phyloP scores from a whole-genome alignment of 2,888 invertebrate genomes.

The Clistopyga incitator region DNA sequence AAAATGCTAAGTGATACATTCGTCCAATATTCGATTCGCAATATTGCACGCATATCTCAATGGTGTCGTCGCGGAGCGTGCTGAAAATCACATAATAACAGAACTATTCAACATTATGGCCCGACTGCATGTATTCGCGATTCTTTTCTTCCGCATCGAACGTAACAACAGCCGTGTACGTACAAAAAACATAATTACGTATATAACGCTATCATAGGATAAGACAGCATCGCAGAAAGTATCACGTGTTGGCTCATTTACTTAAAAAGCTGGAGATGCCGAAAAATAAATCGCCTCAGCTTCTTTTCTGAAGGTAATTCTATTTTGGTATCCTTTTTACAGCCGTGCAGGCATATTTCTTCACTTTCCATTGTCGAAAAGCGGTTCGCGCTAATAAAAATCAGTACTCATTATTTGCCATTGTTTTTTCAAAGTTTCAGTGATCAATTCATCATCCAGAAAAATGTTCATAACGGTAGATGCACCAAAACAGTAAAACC shows the following conservation, averaged over 20 bases:
- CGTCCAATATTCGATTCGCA: constrained; percentile 34
- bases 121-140: constrained; percentile 48
- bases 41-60: constrained; percentile 53
- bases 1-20: constrained; percentile 71
- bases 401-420: too few species aligned
- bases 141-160: constrained; percentile 18
- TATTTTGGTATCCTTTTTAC: neutral
- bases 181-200: constrained; percentile 44
- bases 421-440: too few species aligned
- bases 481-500: too few species aligned
- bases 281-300: neutral
- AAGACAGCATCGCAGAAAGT: constrained; percentile 1
- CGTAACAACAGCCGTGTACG: constrained; percentile 37
- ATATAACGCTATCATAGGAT: constrained; percentile 24
- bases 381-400: too few species aligned
- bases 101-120: constrained; percentile 41
- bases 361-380: neutral
- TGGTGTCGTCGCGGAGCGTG: constrained; percentile 42
- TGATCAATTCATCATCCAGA: too few species aligned
- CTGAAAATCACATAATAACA: constrained; percentile 54
- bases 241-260: constrained; percentile 23
- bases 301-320: neutral
- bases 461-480: too few species aligned
- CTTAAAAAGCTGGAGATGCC: neutral
- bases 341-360: neutral